Percentiles rank a stretch among this genome's conserved stretches.
Evolutionary conservation across 2,113 vertebrate species (phyloP).

Genomic region (Garra rufa): DNA sequence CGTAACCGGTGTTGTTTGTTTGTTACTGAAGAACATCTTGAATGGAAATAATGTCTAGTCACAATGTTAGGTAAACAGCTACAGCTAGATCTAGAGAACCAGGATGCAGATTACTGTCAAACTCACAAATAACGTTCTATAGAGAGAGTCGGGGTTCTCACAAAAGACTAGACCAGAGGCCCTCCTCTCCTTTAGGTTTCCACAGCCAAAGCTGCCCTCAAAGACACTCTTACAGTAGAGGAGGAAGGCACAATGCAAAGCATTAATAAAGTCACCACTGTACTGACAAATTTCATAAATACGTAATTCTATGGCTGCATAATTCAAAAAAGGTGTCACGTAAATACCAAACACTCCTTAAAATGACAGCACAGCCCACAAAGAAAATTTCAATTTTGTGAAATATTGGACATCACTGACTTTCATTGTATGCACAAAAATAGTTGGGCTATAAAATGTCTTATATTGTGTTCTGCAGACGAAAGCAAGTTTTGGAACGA

Average conservation of each 20-base stretch:
- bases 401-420: not conserved
- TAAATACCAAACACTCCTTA: not conserved
- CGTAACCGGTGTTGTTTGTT: not conserved
- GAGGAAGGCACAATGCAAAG: conserved; percentile 20
- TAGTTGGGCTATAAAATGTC: not conserved
- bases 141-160: conserved; percentile 89
- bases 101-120: conserved; percentile 73
- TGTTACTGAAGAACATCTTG: not conserved
- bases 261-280: not conserved
- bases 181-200: conserved; percentile 92
- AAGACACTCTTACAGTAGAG: conserved; percentile 87
- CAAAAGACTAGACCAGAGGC: conserved; percentile 97
- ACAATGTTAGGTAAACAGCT: conserved; percentile 57
- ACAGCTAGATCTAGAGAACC: conserved; percentile 52
- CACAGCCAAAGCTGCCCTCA: conserved; percentile 94
- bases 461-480: not conserved
- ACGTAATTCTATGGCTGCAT: no score
- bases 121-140: conserved; percentile 94
- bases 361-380: not conserved
- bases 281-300: no score
- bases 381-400: not conserved
- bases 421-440: not conserved
- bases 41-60: not conserved
- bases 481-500: not conserved
- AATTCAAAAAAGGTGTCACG: no score